These are phyloP conservation scores for Stramonita haemastoma DNA, from an alignment of 2,888 invertebrate genomes.

Conservation along the genomic window DNA sequence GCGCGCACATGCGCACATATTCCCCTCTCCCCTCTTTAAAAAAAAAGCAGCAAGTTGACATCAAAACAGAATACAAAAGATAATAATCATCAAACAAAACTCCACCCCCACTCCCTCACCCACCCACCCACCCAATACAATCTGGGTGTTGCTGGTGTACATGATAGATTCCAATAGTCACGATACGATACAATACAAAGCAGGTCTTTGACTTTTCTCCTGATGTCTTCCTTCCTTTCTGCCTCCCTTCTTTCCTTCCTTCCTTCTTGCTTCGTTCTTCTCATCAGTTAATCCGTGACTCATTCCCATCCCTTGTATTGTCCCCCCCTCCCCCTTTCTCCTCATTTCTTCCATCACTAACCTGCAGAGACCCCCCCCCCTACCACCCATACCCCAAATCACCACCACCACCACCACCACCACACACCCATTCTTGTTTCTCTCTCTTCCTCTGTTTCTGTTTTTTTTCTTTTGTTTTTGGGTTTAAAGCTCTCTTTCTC, in stretches of 20 bases:
- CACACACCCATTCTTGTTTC: not conserved
- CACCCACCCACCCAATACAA: not conserved
- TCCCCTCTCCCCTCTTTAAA: not conserved
- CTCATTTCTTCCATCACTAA: not conserved
- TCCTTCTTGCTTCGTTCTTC: not conserved
- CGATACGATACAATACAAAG: not conserved
- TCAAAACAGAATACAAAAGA: not conserved
- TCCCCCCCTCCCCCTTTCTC: not conserved
- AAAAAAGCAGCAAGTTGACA: not conserved
- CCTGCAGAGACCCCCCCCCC: not conserved
- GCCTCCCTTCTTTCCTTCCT: not conserved
- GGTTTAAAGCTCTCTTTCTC: not conserved
- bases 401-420: not conserved
- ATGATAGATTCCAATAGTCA: not conserved
- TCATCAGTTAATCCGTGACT: not conserved
- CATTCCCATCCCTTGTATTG: not conserved
- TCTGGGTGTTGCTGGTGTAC: not conserved
- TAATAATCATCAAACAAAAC: not conserved
- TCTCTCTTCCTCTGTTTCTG: not conserved
- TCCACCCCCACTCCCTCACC: not conserved
- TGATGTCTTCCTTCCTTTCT: no score
- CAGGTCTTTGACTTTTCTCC: not conserved
- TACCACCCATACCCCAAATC: not conserved
- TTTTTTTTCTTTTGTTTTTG: not conserved
- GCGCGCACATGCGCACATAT: not conserved